phyloP scores from a whole-genome alignment of 2,113 vertebrate species.

The Pachycephala philippinensis region DNA sequence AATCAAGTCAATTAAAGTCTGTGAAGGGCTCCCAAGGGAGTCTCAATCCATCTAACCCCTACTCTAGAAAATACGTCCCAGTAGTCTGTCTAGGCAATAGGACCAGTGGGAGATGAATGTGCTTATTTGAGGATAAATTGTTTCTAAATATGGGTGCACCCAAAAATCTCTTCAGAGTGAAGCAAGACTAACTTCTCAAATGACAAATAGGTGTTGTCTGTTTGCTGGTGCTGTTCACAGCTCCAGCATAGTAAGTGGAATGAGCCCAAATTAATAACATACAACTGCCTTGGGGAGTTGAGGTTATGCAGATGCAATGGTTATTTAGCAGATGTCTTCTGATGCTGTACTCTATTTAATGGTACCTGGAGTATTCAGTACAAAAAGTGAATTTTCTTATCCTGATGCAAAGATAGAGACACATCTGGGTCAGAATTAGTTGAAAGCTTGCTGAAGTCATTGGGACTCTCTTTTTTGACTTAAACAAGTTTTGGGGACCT shows the following conservation, averaged over 20 bases:
- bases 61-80: background rate
- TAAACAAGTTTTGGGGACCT: background rate
- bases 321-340: background rate
- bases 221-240: background rate
- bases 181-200: background rate
- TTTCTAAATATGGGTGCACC: background rate
- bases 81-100: slow-evolving; percentile 2
- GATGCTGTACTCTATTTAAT: background rate
- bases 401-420: background rate
- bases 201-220: background rate
- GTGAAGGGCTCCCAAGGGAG: slow-evolving; percentile 15
- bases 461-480: background rate
- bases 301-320: background rate
- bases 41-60: background rate
- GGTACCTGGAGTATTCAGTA: background rate
- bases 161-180: background rate
- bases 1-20: slow-evolving; percentile 46
- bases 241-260: background rate
- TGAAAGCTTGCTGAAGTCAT: background rate
- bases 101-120: background rate
- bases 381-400: background rate
- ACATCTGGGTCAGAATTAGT: background rate
- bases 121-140: background rate
- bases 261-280: background rate
- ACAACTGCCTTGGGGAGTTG: background rate